Base-by-base conservation (phyloP, 1,140 invertebrate species). In the Physella acuta region DNA sequence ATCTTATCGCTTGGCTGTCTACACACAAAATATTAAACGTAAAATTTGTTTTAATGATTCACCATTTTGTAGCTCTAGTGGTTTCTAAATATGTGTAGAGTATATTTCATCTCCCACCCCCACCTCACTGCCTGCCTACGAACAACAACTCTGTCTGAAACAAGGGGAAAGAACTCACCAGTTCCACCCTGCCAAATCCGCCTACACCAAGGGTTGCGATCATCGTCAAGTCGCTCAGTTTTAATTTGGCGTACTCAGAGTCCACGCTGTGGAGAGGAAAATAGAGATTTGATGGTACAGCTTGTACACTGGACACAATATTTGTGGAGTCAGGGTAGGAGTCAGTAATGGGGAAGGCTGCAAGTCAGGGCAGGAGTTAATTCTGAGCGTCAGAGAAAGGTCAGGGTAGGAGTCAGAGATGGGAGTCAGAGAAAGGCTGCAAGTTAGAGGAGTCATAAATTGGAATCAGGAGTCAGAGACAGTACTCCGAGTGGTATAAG, bases 111-210 rank as follows among this genome's bases (percentile, higher is more conserved):
- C 39, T 44, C 20, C 39, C 39, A 44, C 39, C 39, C 39, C 39
- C 20, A 8, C 39, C 8, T 44, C 39, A 44, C 20, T 11, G 8
- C 24, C 1, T n/a, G 30, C 8, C 3, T 20, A 3, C 14, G 28
- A 20, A 34, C 17, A 33, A 3, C 14, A 3, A 11, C n/a, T n/a
- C n/a, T n/a, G n/a, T n/a, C n/a, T n/a, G n/a, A n/a, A n/a, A n/a
- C n/a, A n/a, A n/a, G n/a, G n/a, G n/a, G n/a, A 2, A 62, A 4
- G 2, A 8, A 62, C 75, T 78, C 70, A 99, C 96, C 72, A 99
- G 86, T 85, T 99, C 97, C 0, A 99, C 97, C 49, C 96, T 88
- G 33, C 97, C 97, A 82, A 99, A 99, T 16, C 97, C 97, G 44
- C 97, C 97, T 28, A 98, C 94, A 36, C 97, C 97, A 1, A 99